Evolutionary conservation across 2,113 vertebrate species (phyloP).

Genomic region (Sinocyclocheilus grahami): DNA sequence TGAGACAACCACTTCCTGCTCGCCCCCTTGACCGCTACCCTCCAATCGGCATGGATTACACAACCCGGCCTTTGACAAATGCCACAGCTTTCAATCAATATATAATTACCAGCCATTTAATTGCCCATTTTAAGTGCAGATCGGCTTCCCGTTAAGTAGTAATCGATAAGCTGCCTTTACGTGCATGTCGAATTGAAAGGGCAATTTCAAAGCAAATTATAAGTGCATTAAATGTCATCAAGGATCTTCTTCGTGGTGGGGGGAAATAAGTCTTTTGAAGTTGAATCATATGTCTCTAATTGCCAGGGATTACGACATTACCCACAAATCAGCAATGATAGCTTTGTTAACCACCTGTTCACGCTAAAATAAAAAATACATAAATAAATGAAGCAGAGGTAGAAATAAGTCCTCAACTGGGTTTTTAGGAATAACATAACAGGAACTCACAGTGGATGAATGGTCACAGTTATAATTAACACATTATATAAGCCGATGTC

Average conservation of each 20-base stretch:
- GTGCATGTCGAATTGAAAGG: conserved; percentile 49
- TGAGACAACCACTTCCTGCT: conserved; percentile 50
- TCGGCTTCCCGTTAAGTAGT: conserved; percentile 58
- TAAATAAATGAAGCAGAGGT: not conserved
- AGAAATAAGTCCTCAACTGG: conserved; percentile 4
- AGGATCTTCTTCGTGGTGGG: conserved; percentile 53
- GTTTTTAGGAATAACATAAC: conserved; percentile 36
- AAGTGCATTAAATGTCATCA: conserved; percentile 59
- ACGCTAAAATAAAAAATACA: not conserved
- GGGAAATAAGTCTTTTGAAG: conserved; percentile 45
- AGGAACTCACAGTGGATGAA: not conserved
- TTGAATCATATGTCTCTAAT: conserved; percentile 40
- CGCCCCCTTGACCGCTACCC: conserved; percentile 22
- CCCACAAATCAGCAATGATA: conserved; percentile 36
- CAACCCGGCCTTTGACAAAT: conserved; percentile 54
- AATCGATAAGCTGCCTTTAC: conserved; percentile 57
- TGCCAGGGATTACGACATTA: conserved; percentile 32
- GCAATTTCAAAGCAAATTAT: conserved; percentile 58
- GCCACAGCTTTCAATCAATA: conserved; percentile 58
- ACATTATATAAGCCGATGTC: not conserved
- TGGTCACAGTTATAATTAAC: not conserved
- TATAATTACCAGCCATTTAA: conserved; percentile 63
- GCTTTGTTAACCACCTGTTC: conserved; percentile 25
- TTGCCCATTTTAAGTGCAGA: conserved; percentile 60
- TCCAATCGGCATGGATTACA: conserved; percentile 49